Evolutionary conservation across 53 echinoderm and acorn worm genomes (phyloP).

Genomic region (Holothuria leucospilota): DNA sequence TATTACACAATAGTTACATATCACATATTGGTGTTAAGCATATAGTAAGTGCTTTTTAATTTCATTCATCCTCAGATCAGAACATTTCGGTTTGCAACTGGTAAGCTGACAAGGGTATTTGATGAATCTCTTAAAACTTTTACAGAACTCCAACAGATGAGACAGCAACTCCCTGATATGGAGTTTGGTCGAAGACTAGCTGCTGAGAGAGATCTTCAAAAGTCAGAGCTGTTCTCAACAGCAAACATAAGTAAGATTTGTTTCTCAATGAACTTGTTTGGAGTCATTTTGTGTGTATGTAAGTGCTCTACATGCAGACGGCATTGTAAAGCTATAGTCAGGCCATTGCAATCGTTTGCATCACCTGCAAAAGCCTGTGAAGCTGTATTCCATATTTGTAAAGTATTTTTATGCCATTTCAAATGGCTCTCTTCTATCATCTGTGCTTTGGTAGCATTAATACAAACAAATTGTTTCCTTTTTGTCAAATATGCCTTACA

Average conservation of each 20-base stretch:
- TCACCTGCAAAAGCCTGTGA: too few species aligned
- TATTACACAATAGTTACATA: too few species aligned
- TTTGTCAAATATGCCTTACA: neutral
- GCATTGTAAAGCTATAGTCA: too few species aligned
- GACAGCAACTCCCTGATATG: slow-evolving; percentile 98
- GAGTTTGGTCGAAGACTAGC: slow-evolving; percentile 97
- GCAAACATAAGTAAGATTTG: slow-evolving; percentile 79
- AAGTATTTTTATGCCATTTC: too few species aligned
- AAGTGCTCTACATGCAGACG: too few species aligned
- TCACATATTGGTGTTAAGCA: neutral
- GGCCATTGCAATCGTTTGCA: too few species aligned
- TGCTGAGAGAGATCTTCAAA: slow-evolving; percentile 91
- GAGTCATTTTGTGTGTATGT: too few species aligned
- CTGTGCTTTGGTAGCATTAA: too few species aligned
- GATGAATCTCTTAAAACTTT: slow-evolving; percentile 96
- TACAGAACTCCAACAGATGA: slow-evolving; percentile 97
- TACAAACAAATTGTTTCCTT: neutral
- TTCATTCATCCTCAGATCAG: slow-evolving; percentile 68
- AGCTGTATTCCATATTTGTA: too few species aligned
- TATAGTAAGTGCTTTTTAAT: neutral
- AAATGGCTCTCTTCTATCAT: too few species aligned
- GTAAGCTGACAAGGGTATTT: slow-evolving; percentile 86
- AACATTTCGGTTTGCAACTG: slow-evolving; percentile 91
- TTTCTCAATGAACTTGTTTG: too few species aligned
- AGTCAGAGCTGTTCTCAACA: slow-evolving; percentile 75